Evolutionary conservation across 1,140 invertebrate species (phyloP).

Genomic region (Holotrichia oblita): DNA sequence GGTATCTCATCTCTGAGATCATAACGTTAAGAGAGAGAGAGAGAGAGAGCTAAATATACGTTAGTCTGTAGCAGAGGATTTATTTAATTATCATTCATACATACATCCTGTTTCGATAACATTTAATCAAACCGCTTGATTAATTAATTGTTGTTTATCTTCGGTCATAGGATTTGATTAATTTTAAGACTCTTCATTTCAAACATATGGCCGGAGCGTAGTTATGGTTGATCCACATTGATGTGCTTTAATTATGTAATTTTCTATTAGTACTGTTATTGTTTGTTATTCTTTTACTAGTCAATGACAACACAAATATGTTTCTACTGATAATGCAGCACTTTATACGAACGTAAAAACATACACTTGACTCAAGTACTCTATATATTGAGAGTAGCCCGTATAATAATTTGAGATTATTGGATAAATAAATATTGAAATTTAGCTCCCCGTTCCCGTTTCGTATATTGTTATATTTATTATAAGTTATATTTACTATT

Average conservation of each 20-base stretch:
- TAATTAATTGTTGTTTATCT: conserved; percentile 18
- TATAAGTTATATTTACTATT: too few relatives aligned
- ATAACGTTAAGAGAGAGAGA: background rate
- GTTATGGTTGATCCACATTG: background rate
- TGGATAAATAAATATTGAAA: too few relatives aligned
- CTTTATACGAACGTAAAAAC: too few relatives aligned
- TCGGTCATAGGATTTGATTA: background rate
- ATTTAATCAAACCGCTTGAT: background rate
- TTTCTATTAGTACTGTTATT: background rate
- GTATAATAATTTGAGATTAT: too few relatives aligned
- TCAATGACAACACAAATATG: too few relatives aligned
- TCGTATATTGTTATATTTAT: too few relatives aligned
- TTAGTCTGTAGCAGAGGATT: background rate
- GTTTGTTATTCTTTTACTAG: background rate
- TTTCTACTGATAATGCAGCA: too few relatives aligned
- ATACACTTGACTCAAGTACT: too few relatives aligned
- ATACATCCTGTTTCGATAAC: conserved; percentile 20
- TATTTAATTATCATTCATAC: conserved; percentile 6
- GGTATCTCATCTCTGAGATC: background rate
- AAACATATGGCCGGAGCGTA: background rate
- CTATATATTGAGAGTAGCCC: too few relatives aligned
- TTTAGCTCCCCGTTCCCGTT: too few relatives aligned
- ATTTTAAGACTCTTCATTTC: background rate
- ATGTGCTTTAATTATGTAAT: background rate
- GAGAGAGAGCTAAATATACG: background rate